Evolutionary conservation across 2,888 invertebrate species (phyloP), one percentile per base, ranked within the genome.

Genomic region (Limnephilus rhombicus): DNA sequence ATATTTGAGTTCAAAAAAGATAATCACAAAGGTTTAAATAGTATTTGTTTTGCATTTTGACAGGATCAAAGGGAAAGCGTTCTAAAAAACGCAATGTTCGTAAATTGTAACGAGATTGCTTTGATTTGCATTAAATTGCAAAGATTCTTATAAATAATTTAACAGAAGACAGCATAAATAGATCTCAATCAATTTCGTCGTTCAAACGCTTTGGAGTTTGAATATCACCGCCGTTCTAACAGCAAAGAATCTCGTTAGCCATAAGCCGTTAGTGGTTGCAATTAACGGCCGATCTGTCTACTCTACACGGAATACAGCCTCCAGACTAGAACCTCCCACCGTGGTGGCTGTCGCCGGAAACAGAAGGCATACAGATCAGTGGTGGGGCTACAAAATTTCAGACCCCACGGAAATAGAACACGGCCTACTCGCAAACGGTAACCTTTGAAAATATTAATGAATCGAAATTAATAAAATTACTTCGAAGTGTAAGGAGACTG

Each of bases 161-260:
- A 68, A n/a, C 24, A 2, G 24, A 24, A 7, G n/a, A 68, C 24
- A 9, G 68, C 68, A n/a, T 68, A 34, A 83, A 34, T 83, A 83
- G 3, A 83, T 34, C 34, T 34, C 82, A 83, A 83, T 83, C 82
- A 31, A 34, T 18, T 83, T 15, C 82, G 3, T n/a, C 5, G 34
- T 83, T 83, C 1, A 31, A 18, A 34, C 34, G 34, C 7, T 83
- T 12, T 18, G 34, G 15, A 34, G 82, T 34, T 34, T 37, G 9
- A 83, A 83, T 4, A 83, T 34, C 18, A 9, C 31, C 31, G 29
- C n/a, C 82, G 31, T 34, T 83, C n/a, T 83, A 83, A 83, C 24
- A 34, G 82, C 68, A 68, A 83, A 83, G 82, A 34, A 83, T 83
- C 82, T 34, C 82, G 82, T 83, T 83, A 83, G 18, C 15, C 82